These are phyloP conservation scores for Holothuria scabra DNA, from an alignment of 53 echinoderm and acorn worm genomes.

Conservation along the genomic window DNA sequence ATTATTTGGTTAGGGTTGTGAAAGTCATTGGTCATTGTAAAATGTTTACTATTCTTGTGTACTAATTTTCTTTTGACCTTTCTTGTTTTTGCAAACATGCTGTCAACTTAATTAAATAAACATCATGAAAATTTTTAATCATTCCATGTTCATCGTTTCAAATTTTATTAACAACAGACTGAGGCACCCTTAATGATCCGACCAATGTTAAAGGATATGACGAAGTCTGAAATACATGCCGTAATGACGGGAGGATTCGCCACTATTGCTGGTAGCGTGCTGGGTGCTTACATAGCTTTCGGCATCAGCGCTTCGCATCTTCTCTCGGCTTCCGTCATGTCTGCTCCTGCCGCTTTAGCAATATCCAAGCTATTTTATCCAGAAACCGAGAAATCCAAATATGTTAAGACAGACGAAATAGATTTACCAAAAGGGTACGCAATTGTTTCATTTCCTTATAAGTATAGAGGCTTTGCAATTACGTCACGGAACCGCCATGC, in stretches of 20 bases:
- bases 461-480: too few relatives aligned
- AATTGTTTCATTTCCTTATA: not conserved
- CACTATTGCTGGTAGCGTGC: constrained; percentile 90
- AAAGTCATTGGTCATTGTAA: too few relatives aligned
- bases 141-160: not conserved
- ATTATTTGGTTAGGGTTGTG: too few relatives aligned
- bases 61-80: too few relatives aligned
- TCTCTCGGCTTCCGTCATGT: constrained; percentile 90
- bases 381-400: constrained; percentile 75
- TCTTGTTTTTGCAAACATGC: too few relatives aligned
- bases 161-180: constrained; percentile 57
- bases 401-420: constrained; percentile 66
- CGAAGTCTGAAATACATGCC: constrained; percentile 90
- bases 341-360: constrained; percentile 93
- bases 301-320: constrained; percentile 98
- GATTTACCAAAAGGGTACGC: constrained; percentile 62
- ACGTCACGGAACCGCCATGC: too few relatives aligned
- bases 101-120: too few relatives aligned
- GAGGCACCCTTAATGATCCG: constrained; percentile 91
- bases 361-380: constrained; percentile 94
- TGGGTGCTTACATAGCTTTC: constrained; percentile 93
- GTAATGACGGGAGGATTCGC: constrained; percentile 99
- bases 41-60: too few relatives aligned
- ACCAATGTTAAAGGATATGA: constrained; percentile 85
- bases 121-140: too few relatives aligned